A percentile compares a stretch with the other conserved stretches of the same genome.
Conservation (phyloP, 2,797 vertebrate species). For the Scarus forsteni region DNA sequence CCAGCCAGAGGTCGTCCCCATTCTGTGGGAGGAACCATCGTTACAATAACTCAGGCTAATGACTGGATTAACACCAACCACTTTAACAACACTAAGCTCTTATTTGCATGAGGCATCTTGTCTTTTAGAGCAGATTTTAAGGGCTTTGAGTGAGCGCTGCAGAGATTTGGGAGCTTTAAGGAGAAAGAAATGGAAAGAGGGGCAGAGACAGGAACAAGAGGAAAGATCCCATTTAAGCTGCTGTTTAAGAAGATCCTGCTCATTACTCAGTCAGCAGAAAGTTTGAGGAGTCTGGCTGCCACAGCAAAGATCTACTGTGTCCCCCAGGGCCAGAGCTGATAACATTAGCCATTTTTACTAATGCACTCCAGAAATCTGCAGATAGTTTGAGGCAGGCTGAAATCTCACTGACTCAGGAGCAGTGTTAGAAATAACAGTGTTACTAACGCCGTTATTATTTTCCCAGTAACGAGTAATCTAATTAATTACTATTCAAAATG, state of each 20-base stretch:
- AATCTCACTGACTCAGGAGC: too few species aligned
- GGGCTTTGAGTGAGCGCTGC: neutral
- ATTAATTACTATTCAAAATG: too few species aligned
- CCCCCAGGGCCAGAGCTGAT: neutral
- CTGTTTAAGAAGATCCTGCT: neutral
- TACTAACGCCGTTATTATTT: too few species aligned
- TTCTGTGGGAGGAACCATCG: constrained; percentile 27
- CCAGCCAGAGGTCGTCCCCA: constrained; percentile 21
- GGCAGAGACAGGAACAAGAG: neutral
- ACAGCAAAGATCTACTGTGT: neutral
- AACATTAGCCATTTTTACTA: neutral
- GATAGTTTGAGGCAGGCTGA: too few species aligned
- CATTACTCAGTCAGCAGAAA: neutral
- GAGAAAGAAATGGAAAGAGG: neutral
- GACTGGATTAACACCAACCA: constrained; percentile 34
- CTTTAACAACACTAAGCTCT: constrained; percentile 24
- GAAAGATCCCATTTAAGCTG: neutral
- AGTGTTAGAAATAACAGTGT: too few species aligned
- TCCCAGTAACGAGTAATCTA: too few species aligned
- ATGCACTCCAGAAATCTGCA: too few species aligned
- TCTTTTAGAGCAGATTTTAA: constrained; percentile 1
- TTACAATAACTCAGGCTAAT: constrained; percentile 41
- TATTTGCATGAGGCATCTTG: neutral
- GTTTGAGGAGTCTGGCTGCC: neutral
- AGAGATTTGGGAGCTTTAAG: neutral